Evolutionary conservation across 2,888 invertebrate species (phyloP).

Genomic region (Microdon myrmicae): DNA sequence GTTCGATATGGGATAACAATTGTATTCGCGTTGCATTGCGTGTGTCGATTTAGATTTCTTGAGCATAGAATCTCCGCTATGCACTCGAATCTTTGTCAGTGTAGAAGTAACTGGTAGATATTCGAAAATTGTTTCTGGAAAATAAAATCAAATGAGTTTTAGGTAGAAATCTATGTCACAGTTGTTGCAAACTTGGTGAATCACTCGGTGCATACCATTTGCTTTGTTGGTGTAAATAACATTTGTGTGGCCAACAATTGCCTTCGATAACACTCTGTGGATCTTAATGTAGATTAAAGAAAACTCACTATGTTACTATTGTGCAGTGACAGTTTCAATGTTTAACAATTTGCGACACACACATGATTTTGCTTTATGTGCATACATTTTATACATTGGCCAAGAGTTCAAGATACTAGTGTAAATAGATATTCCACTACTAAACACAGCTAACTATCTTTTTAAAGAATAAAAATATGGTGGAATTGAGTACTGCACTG

Average conservation of each 20-base stretch:
- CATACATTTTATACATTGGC: no score
- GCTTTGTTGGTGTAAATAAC: background rate
- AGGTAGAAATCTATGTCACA: background rate
- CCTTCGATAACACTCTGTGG: slow-evolving; percentile 28
- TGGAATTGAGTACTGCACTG: no score
- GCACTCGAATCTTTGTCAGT: slow-evolving; percentile 81
- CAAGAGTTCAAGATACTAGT: no score
- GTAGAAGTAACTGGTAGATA: slow-evolving; percentile 85
- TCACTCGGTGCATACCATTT: slow-evolving; percentile 34
- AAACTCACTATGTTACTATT: no score
- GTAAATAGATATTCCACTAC: no score
- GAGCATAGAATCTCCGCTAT: slow-evolving; percentile 67
- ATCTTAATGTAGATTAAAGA: no score
- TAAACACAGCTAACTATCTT: no score
- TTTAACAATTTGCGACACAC: no score
- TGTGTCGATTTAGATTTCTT: slow-evolving; percentile 47
- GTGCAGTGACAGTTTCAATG: no score
- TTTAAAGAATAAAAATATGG: no score
- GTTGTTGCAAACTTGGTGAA: slow-evolving; percentile 19
- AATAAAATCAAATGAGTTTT: slow-evolving; percentile 57
- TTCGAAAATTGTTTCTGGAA: slow-evolving; percentile 80
- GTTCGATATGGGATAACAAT: slow-evolving; percentile 72
- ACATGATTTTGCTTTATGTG: no score
- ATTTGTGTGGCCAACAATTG: no score
- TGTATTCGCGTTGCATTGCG: slow-evolving; percentile 68